Conservation (phyloP, 2,113 vertebrate genomes). For the Pelusios castaneus region DNA sequence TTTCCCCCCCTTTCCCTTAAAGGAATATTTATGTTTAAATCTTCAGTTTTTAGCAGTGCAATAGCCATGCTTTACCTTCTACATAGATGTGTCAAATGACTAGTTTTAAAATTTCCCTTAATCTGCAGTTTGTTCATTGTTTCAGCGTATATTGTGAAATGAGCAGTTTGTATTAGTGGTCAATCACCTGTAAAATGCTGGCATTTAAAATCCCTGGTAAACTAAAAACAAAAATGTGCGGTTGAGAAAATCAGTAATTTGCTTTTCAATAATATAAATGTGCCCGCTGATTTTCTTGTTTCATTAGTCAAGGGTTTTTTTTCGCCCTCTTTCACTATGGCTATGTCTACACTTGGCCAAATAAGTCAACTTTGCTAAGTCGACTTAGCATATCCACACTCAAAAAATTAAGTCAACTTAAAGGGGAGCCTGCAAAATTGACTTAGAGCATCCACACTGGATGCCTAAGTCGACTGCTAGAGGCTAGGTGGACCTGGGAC, state of each 20-base stretch:
- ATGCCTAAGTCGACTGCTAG: too few species aligned
- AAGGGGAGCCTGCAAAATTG: too few species aligned
- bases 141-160: conserved; percentile 51
- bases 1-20: conserved; percentile 70
- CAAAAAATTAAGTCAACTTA: too few species aligned
- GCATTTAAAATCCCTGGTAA: conserved; percentile 46
- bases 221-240: not conserved
- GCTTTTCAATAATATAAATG: not conserved
- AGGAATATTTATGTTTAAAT: conserved; percentile 53
- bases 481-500: too few species aligned
- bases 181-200: conserved; percentile 14
- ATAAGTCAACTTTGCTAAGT: too few species aligned
- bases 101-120: conserved; percentile 64
- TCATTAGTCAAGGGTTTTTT: not conserved
- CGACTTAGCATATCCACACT: too few species aligned
- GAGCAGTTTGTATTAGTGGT: conserved; percentile 32
- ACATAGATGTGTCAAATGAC: conserved; percentile 66
- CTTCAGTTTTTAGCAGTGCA: conserved; percentile 60
- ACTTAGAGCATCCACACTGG: too few species aligned
- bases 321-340: not conserved
- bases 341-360: too few species aligned
- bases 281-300: not conserved
- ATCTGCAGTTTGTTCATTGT: conserved; percentile 33
- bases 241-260: conserved; percentile 27
- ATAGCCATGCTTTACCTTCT: conserved; percentile 67